Conservation (phyloP, 2,888 invertebrate species). For the Drosophila lutescens region DNA sequence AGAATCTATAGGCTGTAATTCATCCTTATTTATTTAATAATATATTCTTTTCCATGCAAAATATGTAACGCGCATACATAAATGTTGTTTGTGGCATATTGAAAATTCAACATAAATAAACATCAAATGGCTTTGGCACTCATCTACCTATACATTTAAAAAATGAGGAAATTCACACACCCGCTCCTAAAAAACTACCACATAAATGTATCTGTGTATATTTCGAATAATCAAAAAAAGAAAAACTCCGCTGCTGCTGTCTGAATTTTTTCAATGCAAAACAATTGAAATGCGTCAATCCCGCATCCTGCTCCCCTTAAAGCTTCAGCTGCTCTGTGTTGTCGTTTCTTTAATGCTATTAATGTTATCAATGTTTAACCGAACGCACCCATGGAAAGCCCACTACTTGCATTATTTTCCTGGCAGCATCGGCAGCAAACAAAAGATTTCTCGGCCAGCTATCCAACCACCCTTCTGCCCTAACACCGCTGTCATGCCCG, state of each 20-base stretch:
- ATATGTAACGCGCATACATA: constrained; percentile 57
- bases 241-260: constrained; percentile 14
- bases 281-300: constrained; percentile 3
- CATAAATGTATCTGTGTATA: constrained; percentile 34
- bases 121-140: constrained; percentile 77
- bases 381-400: constrained; percentile 32
- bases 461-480: constrained; percentile 34
- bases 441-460: constrained; percentile 4
- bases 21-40: constrained; percentile 6
- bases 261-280: constrained; percentile 15
- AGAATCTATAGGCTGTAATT: background rate
- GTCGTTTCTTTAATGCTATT: constrained; percentile 45
- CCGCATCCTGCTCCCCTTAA: constrained; percentile 9
- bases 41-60: constrained; percentile 26
- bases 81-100: constrained; percentile 68
- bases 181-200: constrained; percentile 9
- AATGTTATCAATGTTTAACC: constrained; percentile 72
- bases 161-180: constrained; percentile 1
- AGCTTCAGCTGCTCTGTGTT: constrained; percentile 31
- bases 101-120: constrained; percentile 42
- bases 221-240: constrained; percentile 28
- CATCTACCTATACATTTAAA: constrained; percentile 28
- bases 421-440: constrained; percentile 5
- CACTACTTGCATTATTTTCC: constrained; percentile 37
- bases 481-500: constrained; percentile 26